phyloP scores from a whole-genome alignment of 1,140 invertebrate species.

The Dendroctonus ponderosae region DNA sequence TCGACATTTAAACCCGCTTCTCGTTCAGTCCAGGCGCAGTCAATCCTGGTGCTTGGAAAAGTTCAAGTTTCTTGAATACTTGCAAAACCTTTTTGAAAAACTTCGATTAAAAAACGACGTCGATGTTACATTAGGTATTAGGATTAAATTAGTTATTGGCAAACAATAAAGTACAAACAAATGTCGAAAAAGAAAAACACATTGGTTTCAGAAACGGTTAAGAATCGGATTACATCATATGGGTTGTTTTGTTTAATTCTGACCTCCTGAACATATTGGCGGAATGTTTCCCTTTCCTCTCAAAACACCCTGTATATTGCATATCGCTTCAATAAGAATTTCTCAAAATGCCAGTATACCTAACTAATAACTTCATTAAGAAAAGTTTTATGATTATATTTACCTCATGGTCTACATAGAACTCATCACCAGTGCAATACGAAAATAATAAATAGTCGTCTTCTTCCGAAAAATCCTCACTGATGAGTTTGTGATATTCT shows the following conservation, averaged over 20 bases:
- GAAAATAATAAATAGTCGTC: slow-evolving; percentile 37
- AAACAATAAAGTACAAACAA: no score
- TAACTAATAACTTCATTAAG: slow-evolving; percentile 4
- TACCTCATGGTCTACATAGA: slow-evolving; percentile 30
- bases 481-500: slow-evolving; percentile 40
- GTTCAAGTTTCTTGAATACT: no score
- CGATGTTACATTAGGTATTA: no score
- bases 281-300: background rate
- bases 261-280: background rate
- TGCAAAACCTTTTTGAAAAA: no score
- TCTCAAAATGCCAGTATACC: background rate
- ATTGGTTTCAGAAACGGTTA: no score
- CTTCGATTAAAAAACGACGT: no score
- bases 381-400: slow-evolving; percentile 5
- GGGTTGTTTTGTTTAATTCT: background rate
- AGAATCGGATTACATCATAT: background rate
- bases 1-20: background rate
- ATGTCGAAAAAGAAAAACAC: no score
- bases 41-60: no score
- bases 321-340: background rate
- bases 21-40: no score
- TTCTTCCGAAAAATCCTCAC: slow-evolving; percentile 18
- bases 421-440: slow-evolving; percentile 40
- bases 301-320: background rate
- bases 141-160: no score